A percentile compares a stretch with the other conserved stretches of the same genome.
Conservation (phyloP, 1,140 invertebrate genomes). For the Myzus persicae region DNA sequence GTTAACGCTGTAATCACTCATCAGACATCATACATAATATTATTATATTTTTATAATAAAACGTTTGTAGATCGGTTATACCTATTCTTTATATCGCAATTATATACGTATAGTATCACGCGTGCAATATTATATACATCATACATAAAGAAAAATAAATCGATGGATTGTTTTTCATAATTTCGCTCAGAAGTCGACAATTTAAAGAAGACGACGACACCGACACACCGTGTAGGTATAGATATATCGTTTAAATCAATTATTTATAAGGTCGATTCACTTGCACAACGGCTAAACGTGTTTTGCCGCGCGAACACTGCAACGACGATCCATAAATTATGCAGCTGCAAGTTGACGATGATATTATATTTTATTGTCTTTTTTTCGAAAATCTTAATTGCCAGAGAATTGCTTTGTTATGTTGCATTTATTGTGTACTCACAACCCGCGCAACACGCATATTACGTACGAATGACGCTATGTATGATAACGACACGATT, state of each 20-base stretch:
- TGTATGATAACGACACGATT: background rate
- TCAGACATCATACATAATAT: background rate
- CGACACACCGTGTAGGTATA: background rate
- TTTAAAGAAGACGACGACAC: background rate
- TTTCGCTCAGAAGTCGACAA: background rate
- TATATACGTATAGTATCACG: background rate
- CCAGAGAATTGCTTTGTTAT: background rate
- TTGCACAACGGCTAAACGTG: constrained; percentile 16
- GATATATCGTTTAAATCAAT: constrained; percentile 1
- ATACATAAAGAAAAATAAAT: background rate
- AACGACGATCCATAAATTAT: constrained; percentile 21
- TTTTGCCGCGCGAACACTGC: background rate
- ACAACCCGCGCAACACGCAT: background rate
- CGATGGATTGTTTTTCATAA: background rate
- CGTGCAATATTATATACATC: no score
- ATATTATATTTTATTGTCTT: constrained; percentile 20
- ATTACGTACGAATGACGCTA: background rate
- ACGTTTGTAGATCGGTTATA: background rate
- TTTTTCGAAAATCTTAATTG: background rate
- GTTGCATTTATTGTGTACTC: background rate
- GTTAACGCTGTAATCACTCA: background rate
- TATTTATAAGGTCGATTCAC: constrained; percentile 7
- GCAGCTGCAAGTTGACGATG: background rate
- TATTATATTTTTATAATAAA: background rate
- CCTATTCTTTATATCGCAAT: background rate